Evolutionary conservation across 2,797 vertebrate species (phyloP).

Genomic region (Denticeps clupeoides): DNA sequence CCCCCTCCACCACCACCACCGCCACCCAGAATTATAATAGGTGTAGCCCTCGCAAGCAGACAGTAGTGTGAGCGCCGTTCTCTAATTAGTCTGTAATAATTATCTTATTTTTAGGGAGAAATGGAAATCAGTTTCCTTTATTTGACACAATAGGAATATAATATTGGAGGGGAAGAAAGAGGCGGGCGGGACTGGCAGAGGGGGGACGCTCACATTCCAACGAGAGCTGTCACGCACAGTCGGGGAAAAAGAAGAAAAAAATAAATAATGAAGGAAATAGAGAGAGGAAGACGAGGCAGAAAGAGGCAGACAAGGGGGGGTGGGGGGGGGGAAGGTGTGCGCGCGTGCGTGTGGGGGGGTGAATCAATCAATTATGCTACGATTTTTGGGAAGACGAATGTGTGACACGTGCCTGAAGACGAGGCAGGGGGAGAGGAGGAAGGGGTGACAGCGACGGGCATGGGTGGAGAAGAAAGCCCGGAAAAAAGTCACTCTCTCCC

Average conservation of each 20-base stretch:
- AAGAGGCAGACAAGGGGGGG: constrained; percentile 18
- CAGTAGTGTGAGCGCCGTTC: constrained; percentile 29
- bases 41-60: constrained; percentile 28
- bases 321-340: constrained; percentile 24
- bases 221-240: constrained; percentile 29
- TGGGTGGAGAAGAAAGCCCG: constrained; percentile 40
- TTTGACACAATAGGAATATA: constrained; percentile 31
- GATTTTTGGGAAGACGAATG: constrained; percentile 61
- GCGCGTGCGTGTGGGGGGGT: too few relatives aligned
- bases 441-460: constrained; percentile 31
- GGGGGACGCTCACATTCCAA: constrained; percentile 15
- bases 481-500: constrained; percentile 16
- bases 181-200: not conserved
- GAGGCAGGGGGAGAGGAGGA: constrained; percentile 51
- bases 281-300: not conserved
- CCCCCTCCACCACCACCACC: too few relatives aligned
- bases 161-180: not conserved
- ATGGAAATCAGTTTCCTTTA: constrained; percentile 42
- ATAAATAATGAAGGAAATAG: not conserved
- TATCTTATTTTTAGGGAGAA: constrained; percentile 31
- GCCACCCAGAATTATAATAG: constrained; percentile 48
- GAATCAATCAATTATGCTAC: constrained; percentile 71
- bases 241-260: constrained; percentile 15
- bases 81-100: constrained; percentile 60
- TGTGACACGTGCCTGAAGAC: constrained; percentile 65